Conservation (phyloP, 2,797 vertebrate genomes). For the Crax fasciolata region DNA sequence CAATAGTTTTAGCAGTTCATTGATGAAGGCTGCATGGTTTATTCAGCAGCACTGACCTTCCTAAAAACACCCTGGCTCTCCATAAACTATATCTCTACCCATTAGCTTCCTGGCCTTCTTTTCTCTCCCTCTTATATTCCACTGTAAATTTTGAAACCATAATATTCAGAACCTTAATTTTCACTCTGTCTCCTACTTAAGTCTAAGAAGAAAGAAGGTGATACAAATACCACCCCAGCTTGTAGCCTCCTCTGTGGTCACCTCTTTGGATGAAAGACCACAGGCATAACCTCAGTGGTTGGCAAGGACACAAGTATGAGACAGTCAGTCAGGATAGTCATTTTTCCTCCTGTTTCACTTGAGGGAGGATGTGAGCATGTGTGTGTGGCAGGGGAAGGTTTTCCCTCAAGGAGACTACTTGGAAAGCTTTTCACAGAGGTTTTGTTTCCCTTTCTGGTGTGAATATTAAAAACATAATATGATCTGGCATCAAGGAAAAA, state of each 20-base stretch:
- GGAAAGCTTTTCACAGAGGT: neutral
- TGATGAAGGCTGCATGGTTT: neutral
- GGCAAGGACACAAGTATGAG: neutral
- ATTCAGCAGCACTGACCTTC: neutral
- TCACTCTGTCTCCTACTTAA: neutral
- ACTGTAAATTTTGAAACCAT: constrained; percentile 28
- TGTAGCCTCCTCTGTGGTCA: neutral
- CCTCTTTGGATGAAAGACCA: neutral
- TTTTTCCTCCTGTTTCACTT: neutral
- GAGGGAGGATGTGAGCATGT: neutral
- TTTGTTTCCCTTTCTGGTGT: neutral
- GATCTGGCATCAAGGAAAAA: neutral
- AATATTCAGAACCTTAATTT: neutral
- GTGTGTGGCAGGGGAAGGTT: fast-evolving
- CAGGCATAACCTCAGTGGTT: neutral
- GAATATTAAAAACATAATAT: neutral
- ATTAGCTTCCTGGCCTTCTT: neutral
- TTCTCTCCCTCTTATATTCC: neutral
- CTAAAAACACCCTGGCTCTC: neutral
- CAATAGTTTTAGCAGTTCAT: neutral
- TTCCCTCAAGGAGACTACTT: neutral
- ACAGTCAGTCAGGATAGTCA: neutral
- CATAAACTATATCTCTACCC: neutral
- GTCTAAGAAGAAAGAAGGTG: neutral
- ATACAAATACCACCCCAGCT: neutral